Evolutionary conservation across 2,113 vertebrate species (phyloP), one percentile per base, ranked within the genome.

Genomic region (Anarrhichthys ocellatus): DNA sequence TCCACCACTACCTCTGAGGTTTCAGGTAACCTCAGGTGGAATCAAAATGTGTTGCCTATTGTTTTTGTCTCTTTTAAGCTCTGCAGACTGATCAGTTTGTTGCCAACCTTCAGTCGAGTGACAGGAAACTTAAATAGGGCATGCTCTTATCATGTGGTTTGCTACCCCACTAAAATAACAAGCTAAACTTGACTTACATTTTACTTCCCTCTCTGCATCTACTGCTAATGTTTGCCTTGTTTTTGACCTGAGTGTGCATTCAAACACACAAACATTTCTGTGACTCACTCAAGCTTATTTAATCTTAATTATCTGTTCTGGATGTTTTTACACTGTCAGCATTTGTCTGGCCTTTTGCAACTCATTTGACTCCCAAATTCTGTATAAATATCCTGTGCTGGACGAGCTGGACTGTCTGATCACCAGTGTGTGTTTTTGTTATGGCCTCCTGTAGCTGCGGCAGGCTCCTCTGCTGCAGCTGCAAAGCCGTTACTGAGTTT

Each of bases 101-200:
- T 87, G 73, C 76, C 80, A 88, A 6, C 73, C 62, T 89, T 42
- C 0, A 70, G 46, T 64, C 2, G 13, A 72, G 48, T 86, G 73
- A 86, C 86, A 81, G 92, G 92, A 93, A 93, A 38, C 86, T 79
- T 48, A 93, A 92, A 61, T 85, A 84, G 89, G 78, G 86, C 89
- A 88, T 78, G 63, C 2, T 86, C 29, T 42, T 56, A 38, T 93
- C 92, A 92, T 91, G 91, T 89, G 92, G 88, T 80, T 69, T 65
- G 27, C 38, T 44, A 44, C 63, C 8, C 42, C 36, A 83, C 78
- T 50, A 90, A 91, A 92, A 93, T 85, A 92, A 89, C 84, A 86
- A 87, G 56, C 71, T 87, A 7, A 59, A 80, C 52, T 58, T 73
- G 59, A 73, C 70, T 78, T 22, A 36, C 22, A 42, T 56, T 73